These are phyloP conservation scores for Hylomyscus alleni DNA, from an alignment of 2,797 vertebrate species.

Conservation along the genomic window DNA sequence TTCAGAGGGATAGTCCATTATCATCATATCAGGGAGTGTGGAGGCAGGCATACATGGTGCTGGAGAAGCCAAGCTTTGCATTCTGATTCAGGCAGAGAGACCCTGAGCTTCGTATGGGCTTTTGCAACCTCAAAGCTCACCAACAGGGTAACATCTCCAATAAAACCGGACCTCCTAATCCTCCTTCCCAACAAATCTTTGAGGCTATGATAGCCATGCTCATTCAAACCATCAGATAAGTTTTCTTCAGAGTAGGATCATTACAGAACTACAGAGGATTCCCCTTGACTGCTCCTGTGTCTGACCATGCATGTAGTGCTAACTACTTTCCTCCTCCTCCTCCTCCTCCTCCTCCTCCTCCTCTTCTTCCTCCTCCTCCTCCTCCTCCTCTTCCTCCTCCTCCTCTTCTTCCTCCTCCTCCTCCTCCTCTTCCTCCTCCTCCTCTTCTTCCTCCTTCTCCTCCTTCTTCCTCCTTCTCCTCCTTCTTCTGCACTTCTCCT, in stretches of 20 bases:
- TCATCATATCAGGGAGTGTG: neutral
- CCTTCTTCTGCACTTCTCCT: too few species aligned
- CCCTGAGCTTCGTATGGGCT: neutral
- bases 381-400: too few species aligned
- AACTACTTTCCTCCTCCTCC: too few species aligned
- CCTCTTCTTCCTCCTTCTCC: too few species aligned
- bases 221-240: neutral
- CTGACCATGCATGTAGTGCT: rapidly evolving
- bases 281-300: rapidly evolving
- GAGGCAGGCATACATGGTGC: neutral
- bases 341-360: too few species aligned
- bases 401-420: too few species aligned
- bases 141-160: neutral
- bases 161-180: neutral
- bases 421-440: too few species aligned
- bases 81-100: neutral
- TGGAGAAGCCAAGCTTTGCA: neutral
- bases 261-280: neutral
- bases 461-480: too few species aligned
- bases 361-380: too few species aligned
- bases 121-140: neutral
- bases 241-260: neutral
- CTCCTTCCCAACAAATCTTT: neutral
- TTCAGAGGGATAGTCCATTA: neutral
- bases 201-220: neutral